phyloP scores from a whole-genome alignment of 2,113 vertebrate species.

The Platichthys stellatus region DNA sequence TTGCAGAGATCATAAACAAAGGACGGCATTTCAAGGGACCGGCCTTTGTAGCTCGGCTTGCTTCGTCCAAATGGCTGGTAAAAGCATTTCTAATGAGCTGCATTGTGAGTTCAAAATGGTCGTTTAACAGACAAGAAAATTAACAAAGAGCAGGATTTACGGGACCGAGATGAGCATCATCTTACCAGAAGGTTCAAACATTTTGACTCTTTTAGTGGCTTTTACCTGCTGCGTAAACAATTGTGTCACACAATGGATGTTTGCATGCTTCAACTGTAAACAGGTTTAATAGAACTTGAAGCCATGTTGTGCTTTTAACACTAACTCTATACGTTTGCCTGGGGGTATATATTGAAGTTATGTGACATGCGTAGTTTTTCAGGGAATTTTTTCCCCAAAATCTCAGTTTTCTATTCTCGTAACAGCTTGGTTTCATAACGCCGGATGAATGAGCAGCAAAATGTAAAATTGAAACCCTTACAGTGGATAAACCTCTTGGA shows the following conservation, averaged over 20 bases:
- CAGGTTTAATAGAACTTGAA: neutral
- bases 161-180: neutral
- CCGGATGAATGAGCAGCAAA: neutral
- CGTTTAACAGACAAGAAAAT: slow-evolving; percentile 41
- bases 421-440: neutral
- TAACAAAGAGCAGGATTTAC: slow-evolving; percentile 24
- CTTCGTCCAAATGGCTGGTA: slow-evolving; percentile 62
- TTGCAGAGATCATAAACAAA: slow-evolving; percentile 64
- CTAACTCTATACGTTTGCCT: neutral
- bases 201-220: slow-evolving; percentile 5
- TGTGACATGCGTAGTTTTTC: too few species aligned
- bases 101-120: slow-evolving; percentile 46
- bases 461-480: neutral
- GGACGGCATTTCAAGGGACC: slow-evolving; percentile 43
- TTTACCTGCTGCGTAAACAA: neutral
- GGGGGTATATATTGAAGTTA: neutral
- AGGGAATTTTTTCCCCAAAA: too few species aligned
- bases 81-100: slow-evolving; percentile 61
- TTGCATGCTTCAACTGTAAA: neutral
- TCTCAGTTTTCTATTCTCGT: too few species aligned
- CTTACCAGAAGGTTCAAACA: slow-evolving; percentile 1
- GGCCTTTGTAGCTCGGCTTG: slow-evolving; percentile 41
- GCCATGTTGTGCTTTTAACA: neutral
- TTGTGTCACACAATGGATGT: neutral
- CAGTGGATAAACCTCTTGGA: too few species aligned